A percentile compares a stretch with the other conserved stretches of the same genome.
Conservation (phyloP, 2,797 vertebrate genomes). For the Rallus crepitans region DNA sequence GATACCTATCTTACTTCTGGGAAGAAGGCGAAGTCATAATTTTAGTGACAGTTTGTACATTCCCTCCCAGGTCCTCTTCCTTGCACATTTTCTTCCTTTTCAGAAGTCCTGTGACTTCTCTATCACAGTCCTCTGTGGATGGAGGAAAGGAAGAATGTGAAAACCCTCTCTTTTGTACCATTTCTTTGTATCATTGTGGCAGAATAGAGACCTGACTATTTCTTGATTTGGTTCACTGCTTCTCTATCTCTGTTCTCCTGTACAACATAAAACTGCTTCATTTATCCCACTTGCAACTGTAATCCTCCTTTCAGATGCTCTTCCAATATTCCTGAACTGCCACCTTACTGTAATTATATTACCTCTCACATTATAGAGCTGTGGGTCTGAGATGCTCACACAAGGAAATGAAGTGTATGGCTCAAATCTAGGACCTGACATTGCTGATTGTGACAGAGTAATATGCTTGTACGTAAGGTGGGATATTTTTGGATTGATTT, state of each 20-base stretch:
- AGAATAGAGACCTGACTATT: neutral
- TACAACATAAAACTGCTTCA: neutral
- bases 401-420: conserved; percentile 23
- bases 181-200: neutral
- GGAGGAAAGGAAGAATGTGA: neutral
- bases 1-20: neutral
- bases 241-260: neutral
- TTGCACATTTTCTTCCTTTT: neutral
- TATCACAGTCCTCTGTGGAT: neutral
- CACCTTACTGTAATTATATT: neutral
- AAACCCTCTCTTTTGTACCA: neutral
- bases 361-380: neutral
- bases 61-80: neutral
- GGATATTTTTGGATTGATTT: conserved; percentile 57
- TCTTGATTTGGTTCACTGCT: neutral
- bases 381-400: neutral
- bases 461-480: conserved; percentile 24
- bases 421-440: conserved; percentile 32
- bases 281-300: neutral
- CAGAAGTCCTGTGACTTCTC: neutral
- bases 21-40: neutral
- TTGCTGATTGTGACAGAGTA: conserved; percentile 56
- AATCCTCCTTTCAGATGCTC: neutral
- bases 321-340: neutral
- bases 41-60: conserved; percentile 12